Evolutionary conservation across 2,888 invertebrate genomes (phyloP).

Genomic region (Cosmorhoe ocellata): DNA sequence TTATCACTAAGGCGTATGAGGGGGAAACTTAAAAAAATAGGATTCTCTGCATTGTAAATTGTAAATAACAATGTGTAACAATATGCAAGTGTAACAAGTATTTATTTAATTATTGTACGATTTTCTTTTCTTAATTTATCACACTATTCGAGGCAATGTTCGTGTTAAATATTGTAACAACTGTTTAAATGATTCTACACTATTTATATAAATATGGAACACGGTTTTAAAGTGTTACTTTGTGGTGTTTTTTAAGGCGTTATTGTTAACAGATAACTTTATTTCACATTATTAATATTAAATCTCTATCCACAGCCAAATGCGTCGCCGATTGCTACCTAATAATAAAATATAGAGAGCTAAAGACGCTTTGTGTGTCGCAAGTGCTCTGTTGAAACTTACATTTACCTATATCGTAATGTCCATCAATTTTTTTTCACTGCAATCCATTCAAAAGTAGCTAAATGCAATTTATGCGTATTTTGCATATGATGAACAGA

Average conservation of each 20-base stretch:
- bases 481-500: constrained; percentile 49
- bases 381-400: constrained; percentile 73
- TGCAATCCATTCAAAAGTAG: constrained; percentile 58
- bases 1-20: constrained; percentile 54
- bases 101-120: constrained; percentile 72
- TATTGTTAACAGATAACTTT: constrained; percentile 49
- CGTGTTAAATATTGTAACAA: constrained; percentile 53
- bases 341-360: constrained; percentile 43
- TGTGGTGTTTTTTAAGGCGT: constrained; percentile 56
- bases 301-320: constrained; percentile 64
- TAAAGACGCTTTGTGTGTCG: constrained; percentile 74
- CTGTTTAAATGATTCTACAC: constrained; percentile 53
- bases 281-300: constrained; percentile 40
- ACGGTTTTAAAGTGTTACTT: constrained; percentile 38
- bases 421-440: constrained; percentile 60
- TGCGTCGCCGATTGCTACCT: constrained; percentile 48
- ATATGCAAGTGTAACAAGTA: constrained; percentile 75
- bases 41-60: constrained; percentile 62
- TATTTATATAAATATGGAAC: constrained; percentile 53
- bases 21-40: constrained; percentile 73
- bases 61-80: constrained; percentile 76
- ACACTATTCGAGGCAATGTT: constrained; percentile 66
- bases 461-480: constrained; percentile 34
- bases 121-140: constrained; percentile 72
- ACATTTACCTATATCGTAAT: constrained; percentile 71